phyloP scores from a whole-genome alignment of 35 echinoderm and acorn worm genomes.

The Diadema setosum region DNA sequence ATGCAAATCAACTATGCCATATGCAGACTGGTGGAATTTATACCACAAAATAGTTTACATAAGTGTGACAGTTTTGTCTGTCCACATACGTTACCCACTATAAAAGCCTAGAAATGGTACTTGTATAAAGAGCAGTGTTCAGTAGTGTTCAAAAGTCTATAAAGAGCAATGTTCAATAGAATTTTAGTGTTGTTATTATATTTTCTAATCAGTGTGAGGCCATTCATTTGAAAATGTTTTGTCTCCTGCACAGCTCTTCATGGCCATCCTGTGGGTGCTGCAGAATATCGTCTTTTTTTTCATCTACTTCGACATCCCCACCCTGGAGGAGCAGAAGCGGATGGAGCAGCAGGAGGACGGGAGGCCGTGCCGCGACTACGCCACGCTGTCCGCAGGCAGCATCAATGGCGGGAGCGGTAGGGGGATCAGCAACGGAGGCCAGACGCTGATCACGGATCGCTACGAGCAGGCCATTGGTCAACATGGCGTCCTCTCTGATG shows the following conservation, averaged over 20 bases:
- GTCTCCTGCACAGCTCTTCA: constrained; percentile 70
- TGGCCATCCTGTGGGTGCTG: constrained; percentile 56
- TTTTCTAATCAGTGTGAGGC: no score
- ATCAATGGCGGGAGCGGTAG: background rate
- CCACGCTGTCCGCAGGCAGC: background rate
- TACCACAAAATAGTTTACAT: no score
- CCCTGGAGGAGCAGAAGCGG: constrained; percentile 33
- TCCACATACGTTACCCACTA: no score
- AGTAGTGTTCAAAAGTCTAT: no score
- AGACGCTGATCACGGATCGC: background rate
- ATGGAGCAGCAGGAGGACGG: background rate
- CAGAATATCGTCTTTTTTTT: constrained; percentile 61
- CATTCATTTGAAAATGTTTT: no score
- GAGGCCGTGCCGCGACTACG: background rate
- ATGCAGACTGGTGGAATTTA: no score
- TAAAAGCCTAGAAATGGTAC: no score
- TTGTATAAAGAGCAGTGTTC: no score
- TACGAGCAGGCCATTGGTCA: background rate
- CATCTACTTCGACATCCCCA: constrained; percentile 76
- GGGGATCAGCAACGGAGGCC: background rate
- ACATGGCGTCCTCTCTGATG: background rate
- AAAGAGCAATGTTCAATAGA: no score
- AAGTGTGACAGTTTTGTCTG: no score
- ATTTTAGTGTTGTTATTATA: no score
- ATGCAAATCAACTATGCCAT: no score